Evolutionary conservation across 2,113 vertebrate genomes (phyloP).

Genomic region (Motacilla alba): DNA sequence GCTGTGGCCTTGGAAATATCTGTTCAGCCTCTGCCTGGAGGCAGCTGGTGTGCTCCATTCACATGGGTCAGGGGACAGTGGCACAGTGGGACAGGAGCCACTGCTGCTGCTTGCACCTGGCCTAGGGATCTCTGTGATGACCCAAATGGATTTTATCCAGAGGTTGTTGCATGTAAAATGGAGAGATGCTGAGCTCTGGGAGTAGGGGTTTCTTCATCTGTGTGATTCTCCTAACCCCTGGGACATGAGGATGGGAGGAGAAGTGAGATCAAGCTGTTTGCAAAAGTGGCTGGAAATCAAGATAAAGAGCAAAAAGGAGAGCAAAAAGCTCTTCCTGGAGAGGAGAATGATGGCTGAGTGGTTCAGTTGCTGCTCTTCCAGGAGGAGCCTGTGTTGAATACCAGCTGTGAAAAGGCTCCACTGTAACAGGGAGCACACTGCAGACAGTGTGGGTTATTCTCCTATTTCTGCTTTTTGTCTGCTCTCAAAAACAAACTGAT

Average conservation of each 20-base stretch:
- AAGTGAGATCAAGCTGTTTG: background rate
- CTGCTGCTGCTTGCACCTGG: fast-evolving
- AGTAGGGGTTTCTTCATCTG: background rate
- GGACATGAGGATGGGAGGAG: background rate
- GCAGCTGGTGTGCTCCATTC: background rate
- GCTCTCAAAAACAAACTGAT: background rate
- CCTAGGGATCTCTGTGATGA: background rate
- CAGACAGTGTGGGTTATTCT: background rate
- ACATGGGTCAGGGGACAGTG: fast-evolving
- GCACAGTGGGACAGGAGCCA: background rate
- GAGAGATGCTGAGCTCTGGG: background rate
- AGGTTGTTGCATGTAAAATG: background rate
- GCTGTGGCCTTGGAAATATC: background rate
- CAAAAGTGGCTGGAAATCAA: background rate
- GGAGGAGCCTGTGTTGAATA: background rate
- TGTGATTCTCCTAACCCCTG: background rate
- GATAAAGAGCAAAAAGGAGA: background rate
- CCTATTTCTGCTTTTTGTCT: background rate
- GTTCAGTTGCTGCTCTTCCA: background rate
- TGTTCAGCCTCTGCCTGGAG: background rate
- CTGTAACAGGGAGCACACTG: background rate
- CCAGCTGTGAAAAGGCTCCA: background rate
- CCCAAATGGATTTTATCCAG: background rate
- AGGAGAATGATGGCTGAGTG: background rate
- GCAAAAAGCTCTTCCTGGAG: background rate